Base-by-base conservation (phyloP, 2,113 vertebrate species). In the Alethe diademata region DNA sequence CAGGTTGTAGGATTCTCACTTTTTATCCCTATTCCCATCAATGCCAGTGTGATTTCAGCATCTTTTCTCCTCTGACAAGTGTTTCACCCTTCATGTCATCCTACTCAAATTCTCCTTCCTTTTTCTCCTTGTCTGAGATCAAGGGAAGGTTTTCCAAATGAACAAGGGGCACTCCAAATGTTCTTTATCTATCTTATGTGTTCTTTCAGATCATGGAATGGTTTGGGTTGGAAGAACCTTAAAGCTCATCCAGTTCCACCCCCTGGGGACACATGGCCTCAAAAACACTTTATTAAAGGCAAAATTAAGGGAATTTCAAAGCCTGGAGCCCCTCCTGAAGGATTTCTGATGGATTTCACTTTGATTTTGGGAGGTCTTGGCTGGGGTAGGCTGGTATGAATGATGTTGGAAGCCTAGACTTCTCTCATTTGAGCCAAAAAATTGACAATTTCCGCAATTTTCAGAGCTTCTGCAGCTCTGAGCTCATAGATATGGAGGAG, bases 211-310 rank as follows among this genome's bases (percentile, higher is more conserved):
- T 31, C 35, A 25, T 5, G 7, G 29, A 19, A 47, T 54, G 20
- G 14, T 47, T 75, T 74, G 47, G 19, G 35, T 35, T 35, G 35
- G 38, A 81, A 16, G 16, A 22, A 38, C 14, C 40, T 45, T 31
- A 8, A 53, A 67, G 3, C 1, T 2, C 7, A 53, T 6, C 6
- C 31, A 2, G 2, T 29, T 1, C 19, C 38, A 56, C 5, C 29
- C 2, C 48, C 11, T 64, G 35, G 6, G 40, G 45, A 70, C 13
- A 19, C 8, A 3, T 9, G 19, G 42, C 54, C 62, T 73, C 33
- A 78, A 66, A 92, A 53, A 0, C 24, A 17, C 2, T 40, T 89
- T 61, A 40, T 57, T 36, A 35, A 89, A 57, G 8, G 25, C 43
- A 54, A 86, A 82, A 28, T 7, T 14, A 64, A 76, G 48, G 18